Evolutionary conservation across 2,888 invertebrate species (phyloP), one percentile per base, ranked within the genome.

Genomic region (Cheilosia impressa): DNA sequence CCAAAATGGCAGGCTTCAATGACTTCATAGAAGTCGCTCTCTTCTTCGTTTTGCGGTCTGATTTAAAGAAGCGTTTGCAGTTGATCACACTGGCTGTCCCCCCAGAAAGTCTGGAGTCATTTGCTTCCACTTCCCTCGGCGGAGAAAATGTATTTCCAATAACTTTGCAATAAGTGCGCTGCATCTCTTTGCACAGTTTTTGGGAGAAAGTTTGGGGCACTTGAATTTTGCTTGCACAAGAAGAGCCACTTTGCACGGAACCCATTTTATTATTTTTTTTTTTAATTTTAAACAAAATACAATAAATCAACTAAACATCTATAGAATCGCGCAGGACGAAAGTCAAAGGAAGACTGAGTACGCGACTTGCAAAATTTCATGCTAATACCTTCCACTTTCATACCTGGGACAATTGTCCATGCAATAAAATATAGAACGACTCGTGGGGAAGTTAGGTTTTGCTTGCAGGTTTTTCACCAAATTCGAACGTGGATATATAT

Each of bases 61-160:
- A 5, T 9, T 45, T 62, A 2, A 0, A 10, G 10, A 10, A 2
- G 2, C 17, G 19, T 9, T 47, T 9, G 2, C 19, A 52, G 17
- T 58, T 50, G 13, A 4, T 47, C 17, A 22, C 22, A 19, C 7
- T 45, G 4, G 31, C 19, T 2, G 38, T 24, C 1, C 9, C 4
- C 13, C n/a, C 9, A 15, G 31, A 34, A 15, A 5, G 53, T 22
- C 15, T 3, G 19, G 31, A 27, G 31, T 0, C 2, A 17, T n/a
- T 34, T 63, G 19, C 24, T 5, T 13, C 34, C 19, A 24, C 38
- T 50, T 50, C n/a, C 9, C 17, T 1, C 2, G 50, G 38, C 2
- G 7, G 5, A 22, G 34, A 71, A 10, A 52, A 9, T 41, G 27
- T 38, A 13, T 57, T 71, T 52, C 71, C 60, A 38, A 72, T 31